Base-by-base conservation (phyloP, 2,888 invertebrate genomes). In the Ceramica pisi region DNA sequence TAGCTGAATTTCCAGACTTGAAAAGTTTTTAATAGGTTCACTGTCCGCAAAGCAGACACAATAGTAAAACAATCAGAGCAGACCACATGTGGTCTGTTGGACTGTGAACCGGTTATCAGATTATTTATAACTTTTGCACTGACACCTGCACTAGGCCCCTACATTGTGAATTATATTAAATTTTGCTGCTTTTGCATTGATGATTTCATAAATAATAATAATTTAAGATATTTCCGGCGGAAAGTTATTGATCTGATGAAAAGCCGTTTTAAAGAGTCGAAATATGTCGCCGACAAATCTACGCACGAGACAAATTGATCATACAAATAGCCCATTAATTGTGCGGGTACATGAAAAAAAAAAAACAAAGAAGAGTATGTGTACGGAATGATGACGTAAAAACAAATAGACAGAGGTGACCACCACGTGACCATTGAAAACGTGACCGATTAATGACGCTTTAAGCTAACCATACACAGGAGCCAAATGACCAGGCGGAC, bases 391-490 rank as follows among this genome's bases (percentile, higher is more conserved):
- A 19, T 72, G 23, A 71, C 65, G 65, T 46, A 21, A 23, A 38
- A 12, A 1, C 44, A 77, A 71, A 50, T 6, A n/a, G 19, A 0
- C 7, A 19, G 41, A 46, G 16, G n/a, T 35, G 16, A 14, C 53
- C 1, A 16, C 55, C 63, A 55, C 46, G 63, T 72, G 72, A 38
- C 14, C 21, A 21, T 55, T 55, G 6, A 38, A 14, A 55, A 71
- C 72, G 71, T 72, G 53, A 63, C 21, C 62, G n/a, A 71, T 71
- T 62, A 71, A 23, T 69, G 31, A 44, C 44, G 21, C 19, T 26
- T 21, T 50, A 26, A n/a, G 50, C 12, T 31, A 16, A 44, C 48
- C n/a, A 41, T 31, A 69, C 1, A 19, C 4, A 60, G 14, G 9
- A 14, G 23, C 0, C 7, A 41, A 31, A n/a, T n/a, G n/a, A n/a